A percentile compares a stretch with the other conserved stretches of the same genome.
These are phyloP conservation scores for Salvelinus alpinus DNA, from an alignment of 2,113 vertebrate species.

Conservation along the genomic window DNA sequence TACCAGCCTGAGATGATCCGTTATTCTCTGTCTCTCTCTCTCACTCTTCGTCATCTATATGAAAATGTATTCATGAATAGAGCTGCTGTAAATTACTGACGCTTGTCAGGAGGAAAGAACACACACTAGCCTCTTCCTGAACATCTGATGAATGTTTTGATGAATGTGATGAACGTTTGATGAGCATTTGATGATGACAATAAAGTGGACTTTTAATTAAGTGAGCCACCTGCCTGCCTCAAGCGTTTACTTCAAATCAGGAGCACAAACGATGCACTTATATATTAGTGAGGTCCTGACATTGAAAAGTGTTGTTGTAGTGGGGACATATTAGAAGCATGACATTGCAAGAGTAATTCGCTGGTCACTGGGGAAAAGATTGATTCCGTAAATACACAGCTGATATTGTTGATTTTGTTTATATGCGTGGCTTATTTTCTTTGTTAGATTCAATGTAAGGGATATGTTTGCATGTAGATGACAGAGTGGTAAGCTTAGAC, in stretches of 20 bases:
- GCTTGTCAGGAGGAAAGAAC: conserved; percentile 18
- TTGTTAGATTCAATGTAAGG: background rate
- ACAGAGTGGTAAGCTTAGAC: conserved; percentile 3
- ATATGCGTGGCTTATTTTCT: background rate
- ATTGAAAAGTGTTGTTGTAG: background rate
- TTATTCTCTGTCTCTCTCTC: background rate
- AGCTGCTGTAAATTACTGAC: conserved; percentile 23
- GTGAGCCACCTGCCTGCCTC: conserved; percentile 27
- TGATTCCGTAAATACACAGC: too few species aligned
- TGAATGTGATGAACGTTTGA: too few species aligned
- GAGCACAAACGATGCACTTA: conserved; percentile 46
- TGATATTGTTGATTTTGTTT: too few species aligned
- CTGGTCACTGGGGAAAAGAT: too few species aligned
- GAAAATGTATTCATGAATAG: conserved; percentile 67
- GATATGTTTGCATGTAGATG: background rate
- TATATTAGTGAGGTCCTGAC: conserved; percentile 20
- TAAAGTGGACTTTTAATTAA: conserved; percentile 66
- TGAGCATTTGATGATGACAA: conserved; percentile 39
- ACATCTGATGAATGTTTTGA: conserved; percentile 11
- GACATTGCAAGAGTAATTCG: too few species aligned
- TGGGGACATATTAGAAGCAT: background rate
- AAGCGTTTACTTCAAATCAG: conserved; percentile 55
- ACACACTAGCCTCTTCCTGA: conserved; percentile 25
- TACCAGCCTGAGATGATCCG: background rate
- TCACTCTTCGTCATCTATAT: background rate